A percentile compares a stretch with the other conserved stretches of the same genome.
phyloP scores from a whole-genome alignment of 1,140 invertebrate species.

The Zaprionus inermis region DNA sequence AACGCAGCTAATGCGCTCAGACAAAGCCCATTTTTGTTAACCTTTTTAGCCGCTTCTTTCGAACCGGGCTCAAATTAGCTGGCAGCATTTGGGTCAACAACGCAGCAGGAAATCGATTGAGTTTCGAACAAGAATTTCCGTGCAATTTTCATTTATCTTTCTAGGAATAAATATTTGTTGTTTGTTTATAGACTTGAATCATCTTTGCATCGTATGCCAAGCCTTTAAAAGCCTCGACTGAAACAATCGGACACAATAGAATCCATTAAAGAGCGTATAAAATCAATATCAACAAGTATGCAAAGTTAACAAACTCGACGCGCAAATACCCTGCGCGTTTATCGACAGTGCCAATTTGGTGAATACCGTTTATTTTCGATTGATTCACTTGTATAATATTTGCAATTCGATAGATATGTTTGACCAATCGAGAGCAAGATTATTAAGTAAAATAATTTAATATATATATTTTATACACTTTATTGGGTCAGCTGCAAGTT shows the following conservation, averaged over 20 bases:
- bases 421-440: background rate
- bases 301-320: background rate
- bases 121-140: background rate
- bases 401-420: background rate
- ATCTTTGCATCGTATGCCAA: slow-evolving; percentile 26
- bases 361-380: background rate
- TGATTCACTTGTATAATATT: background rate
- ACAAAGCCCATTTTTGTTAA: background rate
- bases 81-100: slow-evolving; percentile 37
- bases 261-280: slow-evolving; percentile 55
- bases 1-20: slow-evolving; percentile 72
- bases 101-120: slow-evolving; percentile 26
- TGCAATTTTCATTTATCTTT: slow-evolving; percentile 11
- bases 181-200: slow-evolving; percentile 1
- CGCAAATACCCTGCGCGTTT: background rate
- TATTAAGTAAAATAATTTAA: too few relatives aligned
- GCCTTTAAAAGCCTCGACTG: slow-evolving; percentile 14
- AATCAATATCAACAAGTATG: slow-evolving; percentile 54
- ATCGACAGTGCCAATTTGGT: background rate
- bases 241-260: slow-evolving; percentile 35
- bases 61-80: slow-evolving; percentile 27
- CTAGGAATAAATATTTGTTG: background rate
- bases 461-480: too few relatives aligned
- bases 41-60: slow-evolving; percentile 4
- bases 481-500: too few relatives aligned